These are phyloP conservation scores for Glossosoma conforme DNA, from an alignment of 1,140 invertebrate species.

Conservation along the genomic window DNA sequence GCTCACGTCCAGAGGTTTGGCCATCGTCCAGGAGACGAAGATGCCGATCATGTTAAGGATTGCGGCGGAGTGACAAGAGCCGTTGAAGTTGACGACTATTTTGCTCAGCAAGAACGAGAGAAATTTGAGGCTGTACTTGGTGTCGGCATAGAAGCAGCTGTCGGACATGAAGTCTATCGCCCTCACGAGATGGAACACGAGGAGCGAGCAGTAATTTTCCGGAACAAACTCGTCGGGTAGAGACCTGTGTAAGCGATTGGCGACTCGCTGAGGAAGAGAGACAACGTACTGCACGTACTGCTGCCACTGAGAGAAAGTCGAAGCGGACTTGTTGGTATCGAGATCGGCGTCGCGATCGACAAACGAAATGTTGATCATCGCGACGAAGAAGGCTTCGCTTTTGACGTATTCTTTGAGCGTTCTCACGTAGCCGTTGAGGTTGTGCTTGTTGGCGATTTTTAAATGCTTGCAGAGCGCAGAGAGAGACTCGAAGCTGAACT, in stretches of 20 bases:
- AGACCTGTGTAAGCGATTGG: slow-evolving; percentile 56
- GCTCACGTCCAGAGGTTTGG: slow-evolving; percentile 13
- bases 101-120: slow-evolving; percentile 58
- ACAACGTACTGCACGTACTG: slow-evolving; percentile 56
- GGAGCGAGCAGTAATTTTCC: slow-evolving; percentile 53
- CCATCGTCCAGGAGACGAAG: slow-evolving; percentile 34
- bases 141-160: slow-evolving; percentile 37
- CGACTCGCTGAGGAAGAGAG: slow-evolving; percentile 61
- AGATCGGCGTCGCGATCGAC: slow-evolving; percentile 32
- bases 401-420: slow-evolving; percentile 50
- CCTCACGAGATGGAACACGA: slow-evolving; percentile 56
- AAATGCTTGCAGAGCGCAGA: slow-evolving; percentile 44
- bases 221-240: slow-evolving; percentile 54
- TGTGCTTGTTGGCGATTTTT: slow-evolving; percentile 38
- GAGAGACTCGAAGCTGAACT: slow-evolving; percentile 50
- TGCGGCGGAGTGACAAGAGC: slow-evolving; percentile 39
- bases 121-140: slow-evolving; percentile 43
- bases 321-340: slow-evolving; percentile 27
- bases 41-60: slow-evolving; percentile 46
- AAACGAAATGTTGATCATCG: slow-evolving; percentile 40
- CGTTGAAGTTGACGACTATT: slow-evolving; percentile 51
- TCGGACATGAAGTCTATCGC: slow-evolving; percentile 55
- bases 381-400: slow-evolving; percentile 53
- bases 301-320: slow-evolving; percentile 43
- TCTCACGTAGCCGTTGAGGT: slow-evolving; percentile 37